These are phyloP conservation scores for Lophotriccus pileatus DNA, from an alignment of 2,797 vertebrate genomes.

Conservation along the genomic window DNA sequence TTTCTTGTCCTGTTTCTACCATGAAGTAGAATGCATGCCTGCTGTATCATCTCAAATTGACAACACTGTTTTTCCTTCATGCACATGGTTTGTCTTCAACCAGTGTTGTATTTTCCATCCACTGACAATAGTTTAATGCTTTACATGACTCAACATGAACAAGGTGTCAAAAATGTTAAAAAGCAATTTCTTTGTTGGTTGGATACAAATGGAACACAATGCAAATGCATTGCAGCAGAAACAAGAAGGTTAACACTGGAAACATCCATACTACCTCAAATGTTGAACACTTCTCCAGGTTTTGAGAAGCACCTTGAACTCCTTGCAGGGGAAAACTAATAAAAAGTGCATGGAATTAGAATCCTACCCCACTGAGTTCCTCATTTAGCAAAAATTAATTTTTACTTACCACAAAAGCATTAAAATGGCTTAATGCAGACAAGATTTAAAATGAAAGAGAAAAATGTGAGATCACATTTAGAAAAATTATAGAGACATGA, in stretches of 20 bases:
- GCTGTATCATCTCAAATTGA: neutral
- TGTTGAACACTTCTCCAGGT: neutral
- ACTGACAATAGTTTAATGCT: neutral
- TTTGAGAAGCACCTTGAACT: neutral
- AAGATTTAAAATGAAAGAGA: neutral
- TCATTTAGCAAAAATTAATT: neutral
- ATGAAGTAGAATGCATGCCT: neutral
- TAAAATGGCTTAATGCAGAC: neutral
- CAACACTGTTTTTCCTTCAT: neutral
- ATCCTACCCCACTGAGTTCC: neutral
- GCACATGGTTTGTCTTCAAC: neutral
- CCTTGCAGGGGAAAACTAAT: neutral
- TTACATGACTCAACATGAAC: neutral
- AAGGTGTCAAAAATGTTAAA: neutral
- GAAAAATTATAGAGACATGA: neutral
- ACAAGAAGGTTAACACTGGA: neutral
- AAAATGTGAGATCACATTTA: neutral
- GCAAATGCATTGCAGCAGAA: neutral
- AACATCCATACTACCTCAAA: neutral
- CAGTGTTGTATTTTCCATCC: neutral
- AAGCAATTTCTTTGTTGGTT: neutral
- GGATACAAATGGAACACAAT: neutral
- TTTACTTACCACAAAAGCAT: neutral
- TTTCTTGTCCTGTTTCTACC: neutral
- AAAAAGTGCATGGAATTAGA: neutral